phyloP scores from a whole-genome alignment of 1,140 invertebrate species.

The Leguminivora glycinivorella region DNA sequence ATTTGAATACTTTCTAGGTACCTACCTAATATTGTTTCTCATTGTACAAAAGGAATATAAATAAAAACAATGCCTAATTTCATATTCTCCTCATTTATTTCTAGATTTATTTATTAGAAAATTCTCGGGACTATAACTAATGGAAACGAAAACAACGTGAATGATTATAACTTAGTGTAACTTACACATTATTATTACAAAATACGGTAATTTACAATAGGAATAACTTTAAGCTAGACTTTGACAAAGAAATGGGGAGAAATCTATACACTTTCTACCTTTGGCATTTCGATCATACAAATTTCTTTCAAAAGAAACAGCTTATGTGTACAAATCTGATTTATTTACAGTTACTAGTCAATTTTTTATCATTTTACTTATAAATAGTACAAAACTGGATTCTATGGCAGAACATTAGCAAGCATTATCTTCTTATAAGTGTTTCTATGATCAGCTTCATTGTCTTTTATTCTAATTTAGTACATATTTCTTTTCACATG shows the following conservation, averaged over 20 bases:
- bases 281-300: neutral
- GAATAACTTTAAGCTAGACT: neutral
- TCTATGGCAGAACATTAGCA: neutral
- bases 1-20: too few species aligned
- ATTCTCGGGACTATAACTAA: neutral
- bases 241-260: neutral
- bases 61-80: slow-evolving; percentile 17
- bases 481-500: neutral
- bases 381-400: neutral
- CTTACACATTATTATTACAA: slow-evolving; percentile 25
- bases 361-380: neutral
- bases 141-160: slow-evolving; percentile 11
- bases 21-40: too few species aligned
- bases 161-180: slow-evolving; percentile 20
- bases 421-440: too few species aligned
- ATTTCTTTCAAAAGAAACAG: neutral
- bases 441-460: too few species aligned
- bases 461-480: too few species aligned
- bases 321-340: neutral
- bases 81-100: slow-evolving; percentile 23
- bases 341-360: neutral
- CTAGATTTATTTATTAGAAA: slow-evolving; percentile 4
- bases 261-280: neutral
- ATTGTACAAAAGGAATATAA: neutral
- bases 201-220: slow-evolving; percentile 26